phyloP scores from a whole-genome alignment of 2,888 invertebrate species.

The Arctia plantaginis region DNA sequence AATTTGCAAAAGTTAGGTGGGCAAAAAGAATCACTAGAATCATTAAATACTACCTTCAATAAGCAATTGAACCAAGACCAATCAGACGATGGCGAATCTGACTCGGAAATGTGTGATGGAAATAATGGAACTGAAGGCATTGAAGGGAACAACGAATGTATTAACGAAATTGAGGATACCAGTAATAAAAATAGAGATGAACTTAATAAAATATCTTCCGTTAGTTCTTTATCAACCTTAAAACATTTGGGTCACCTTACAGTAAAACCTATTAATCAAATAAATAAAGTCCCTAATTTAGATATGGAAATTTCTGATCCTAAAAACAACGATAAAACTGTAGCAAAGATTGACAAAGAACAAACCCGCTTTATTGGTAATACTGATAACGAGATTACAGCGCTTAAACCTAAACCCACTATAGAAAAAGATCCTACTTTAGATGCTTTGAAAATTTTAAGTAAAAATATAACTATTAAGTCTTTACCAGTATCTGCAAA shows the following conservation, averaged over 20 bases:
- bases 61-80: conserved; percentile 18
- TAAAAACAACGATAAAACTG: conserved; percentile 8
- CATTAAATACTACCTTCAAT: conserved; percentile 6
- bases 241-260: conserved; percentile 72
- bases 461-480: conserved; percentile 65
- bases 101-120: conserved; percentile 24
- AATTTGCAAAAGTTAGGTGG: conserved; percentile 9
- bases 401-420: conserved; percentile 23
- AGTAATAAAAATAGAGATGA: conserved; percentile 21
- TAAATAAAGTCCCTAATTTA: conserved; percentile 34
- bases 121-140: conserved; percentile 15
- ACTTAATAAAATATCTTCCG: conserved; percentile 9
- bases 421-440: conserved; percentile 42
- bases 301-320: conserved; percentile 16
- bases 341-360: conserved; percentile 19
- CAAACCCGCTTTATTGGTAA: conserved; percentile 3
- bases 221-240: conserved; percentile 60
- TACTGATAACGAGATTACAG: conserved; percentile 15
- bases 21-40: conserved; percentile 12
- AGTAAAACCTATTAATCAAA: conserved; percentile 65
- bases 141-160: conserved; percentile 16
- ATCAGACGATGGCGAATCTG: conserved; percentile 21
- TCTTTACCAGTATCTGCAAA: conserved; percentile 48
- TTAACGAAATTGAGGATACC: conserved; percentile 10
- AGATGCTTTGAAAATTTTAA: conserved; percentile 59